These are phyloP conservation scores for Psylliodes chrysocephalus DNA, from an alignment of 2,888 invertebrate genomes.

Conservation along the genomic window DNA sequence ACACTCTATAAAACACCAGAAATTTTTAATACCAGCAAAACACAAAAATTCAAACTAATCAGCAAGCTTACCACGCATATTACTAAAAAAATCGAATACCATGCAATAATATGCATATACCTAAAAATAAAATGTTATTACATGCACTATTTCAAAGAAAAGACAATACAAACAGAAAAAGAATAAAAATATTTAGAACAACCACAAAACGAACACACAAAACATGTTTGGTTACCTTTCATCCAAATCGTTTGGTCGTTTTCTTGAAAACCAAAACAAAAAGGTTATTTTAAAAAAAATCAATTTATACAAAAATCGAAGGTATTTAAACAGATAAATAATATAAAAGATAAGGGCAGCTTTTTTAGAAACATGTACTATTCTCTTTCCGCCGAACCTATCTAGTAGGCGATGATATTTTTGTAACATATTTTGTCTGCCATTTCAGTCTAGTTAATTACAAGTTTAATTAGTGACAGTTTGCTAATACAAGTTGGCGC, in stretches of 20 bases:
- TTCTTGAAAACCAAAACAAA: constrained; percentile 38
- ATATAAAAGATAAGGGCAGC: too few species aligned
- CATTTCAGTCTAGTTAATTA: too few species aligned
- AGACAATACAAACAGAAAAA: constrained; percentile 11
- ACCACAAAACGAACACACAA: constrained; percentile 20
- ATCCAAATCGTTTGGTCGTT: constrained; percentile 35
- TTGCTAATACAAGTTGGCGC: too few species aligned
- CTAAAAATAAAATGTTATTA: background rate
- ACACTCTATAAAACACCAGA: too few species aligned
- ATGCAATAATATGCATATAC: constrained; percentile 2
- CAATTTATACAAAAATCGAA: background rate
- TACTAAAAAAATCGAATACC: background rate
- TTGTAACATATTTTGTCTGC: too few species aligned
- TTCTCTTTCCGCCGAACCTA: too few species aligned
- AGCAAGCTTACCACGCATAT: constrained; percentile 9
- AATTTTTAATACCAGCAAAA: background rate
- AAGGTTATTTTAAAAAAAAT: constrained; percentile 4
- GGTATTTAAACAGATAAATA: too few species aligned
- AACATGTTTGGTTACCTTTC: constrained; percentile 38
- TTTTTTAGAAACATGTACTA: too few species aligned
- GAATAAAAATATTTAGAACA: constrained; percentile 23
- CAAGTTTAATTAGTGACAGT: too few species aligned
- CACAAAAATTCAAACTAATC: background rate
- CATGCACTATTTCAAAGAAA: constrained; percentile 17
- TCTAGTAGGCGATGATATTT: too few species aligned